These are phyloP conservation scores for Allolobophora icterica DNA, from an alignment of 2,888 invertebrate genomes.

Conservation along the genomic window DNA sequence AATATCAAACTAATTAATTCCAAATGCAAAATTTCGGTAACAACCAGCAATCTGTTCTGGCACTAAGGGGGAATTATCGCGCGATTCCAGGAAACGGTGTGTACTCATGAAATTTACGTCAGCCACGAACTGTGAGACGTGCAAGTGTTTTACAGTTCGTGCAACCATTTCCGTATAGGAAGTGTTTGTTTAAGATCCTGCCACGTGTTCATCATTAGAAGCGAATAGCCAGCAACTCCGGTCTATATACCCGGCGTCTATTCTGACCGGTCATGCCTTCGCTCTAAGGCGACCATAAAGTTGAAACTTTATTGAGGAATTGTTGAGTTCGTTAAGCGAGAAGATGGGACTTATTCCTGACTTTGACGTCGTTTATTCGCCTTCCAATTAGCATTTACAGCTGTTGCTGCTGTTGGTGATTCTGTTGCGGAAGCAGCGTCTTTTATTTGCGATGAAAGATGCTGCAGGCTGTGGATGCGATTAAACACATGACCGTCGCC, in stretches of 20 bases:
- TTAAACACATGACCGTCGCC: neutral
- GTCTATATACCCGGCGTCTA: neutral
- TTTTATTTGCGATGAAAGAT: slow-evolving; percentile 17
- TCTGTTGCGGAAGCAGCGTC: neutral
- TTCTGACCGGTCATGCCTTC: neutral
- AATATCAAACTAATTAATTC: neutral
- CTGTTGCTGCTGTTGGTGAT: neutral
- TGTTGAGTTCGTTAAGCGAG: slow-evolving; percentile 11
- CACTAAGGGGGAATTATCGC: neutral
- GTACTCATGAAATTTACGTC: neutral
- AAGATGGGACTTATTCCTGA: neutral
- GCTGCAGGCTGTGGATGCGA: neutral
- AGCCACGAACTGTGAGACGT: neutral
- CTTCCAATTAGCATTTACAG: neutral
- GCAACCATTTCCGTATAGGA: neutral
- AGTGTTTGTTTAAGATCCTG: neutral
- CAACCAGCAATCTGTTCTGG: neutral
- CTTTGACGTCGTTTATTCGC: neutral
- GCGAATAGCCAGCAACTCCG: too few relatives aligned
- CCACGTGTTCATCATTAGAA: neutral
- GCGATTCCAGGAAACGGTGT: neutral
- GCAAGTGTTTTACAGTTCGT: neutral
- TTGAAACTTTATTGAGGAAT: neutral
- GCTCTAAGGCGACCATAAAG: neutral
- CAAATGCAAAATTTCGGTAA: neutral